These are phyloP conservation scores for Callaeas wilsoni DNA, from an alignment of 2,113 vertebrate species.

Conservation along the genomic window DNA sequence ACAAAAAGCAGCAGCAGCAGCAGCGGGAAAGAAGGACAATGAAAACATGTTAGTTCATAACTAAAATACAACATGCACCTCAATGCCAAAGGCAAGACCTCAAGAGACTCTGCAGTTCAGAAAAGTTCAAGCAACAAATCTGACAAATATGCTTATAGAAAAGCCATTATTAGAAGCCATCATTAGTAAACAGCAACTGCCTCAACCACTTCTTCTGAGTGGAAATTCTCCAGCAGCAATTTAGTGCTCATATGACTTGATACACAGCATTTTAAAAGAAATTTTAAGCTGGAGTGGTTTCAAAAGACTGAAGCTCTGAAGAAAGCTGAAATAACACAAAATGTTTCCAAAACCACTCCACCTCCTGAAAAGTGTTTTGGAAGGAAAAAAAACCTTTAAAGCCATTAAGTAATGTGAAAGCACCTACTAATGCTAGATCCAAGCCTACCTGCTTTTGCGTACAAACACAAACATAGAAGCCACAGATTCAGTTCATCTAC, in stretches of 20 bases:
- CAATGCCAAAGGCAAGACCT: slow-evolving; percentile 2
- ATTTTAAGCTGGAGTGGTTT: not conserved
- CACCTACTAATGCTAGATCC: not conserved
- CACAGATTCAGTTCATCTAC: not conserved
- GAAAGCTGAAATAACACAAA: not conserved
- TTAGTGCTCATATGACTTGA: not conserved
- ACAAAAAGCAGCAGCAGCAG: slow-evolving; percentile 56
- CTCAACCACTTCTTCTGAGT: not conserved
- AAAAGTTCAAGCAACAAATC: slow-evolving; percentile 38
- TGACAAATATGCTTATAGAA: not conserved
- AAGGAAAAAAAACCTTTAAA: not conserved
- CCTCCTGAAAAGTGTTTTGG: not conserved
- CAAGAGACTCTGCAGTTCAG: not conserved
- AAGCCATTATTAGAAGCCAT: slow-evolving; percentile 11
- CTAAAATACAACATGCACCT: slow-evolving; percentile 67
- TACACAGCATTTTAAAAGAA: not conserved
- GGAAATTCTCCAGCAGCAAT: not conserved
- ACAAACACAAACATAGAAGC: not conserved
- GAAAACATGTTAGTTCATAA: slow-evolving; percentile 74
- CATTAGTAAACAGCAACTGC: slow-evolving; percentile 21
- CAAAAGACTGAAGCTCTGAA: not conserved
- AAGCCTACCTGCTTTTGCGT: not conserved
- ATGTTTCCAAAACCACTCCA: not conserved
- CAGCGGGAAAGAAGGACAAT: slow-evolving; percentile 70
- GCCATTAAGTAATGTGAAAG: not conserved